Evolutionary conservation across 2,797 vertebrate genomes (phyloP), one percentile per base, ranked within the genome.

Genomic region (Stomatorhinus walkeri): DNA sequence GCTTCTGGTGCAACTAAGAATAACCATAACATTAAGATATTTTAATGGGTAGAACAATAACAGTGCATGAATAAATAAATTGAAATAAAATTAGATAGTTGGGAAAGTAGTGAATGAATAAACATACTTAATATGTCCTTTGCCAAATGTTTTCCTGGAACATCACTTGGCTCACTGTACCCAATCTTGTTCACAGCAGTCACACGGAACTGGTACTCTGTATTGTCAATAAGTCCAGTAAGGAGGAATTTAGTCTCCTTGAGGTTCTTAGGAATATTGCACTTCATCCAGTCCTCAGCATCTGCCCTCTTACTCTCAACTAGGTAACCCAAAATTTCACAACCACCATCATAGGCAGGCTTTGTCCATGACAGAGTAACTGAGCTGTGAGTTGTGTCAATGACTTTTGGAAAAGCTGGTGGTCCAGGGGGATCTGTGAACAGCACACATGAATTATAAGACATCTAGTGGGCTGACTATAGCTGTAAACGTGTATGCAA

Each of bases 281-380:
- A 99, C 91, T 96, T 97, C 85, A 94, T 96, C 98, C 98, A 99
- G 91, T 97, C 95, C 87, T 97, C 97, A 0, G 95, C 94, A 22
- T 98, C 97, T 16, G 91, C 96, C 93, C 97, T 93, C 93, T 98
- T 99, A 90, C 94, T 95, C 94, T 99, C 98, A 90, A 99, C 98
- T 56, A 99, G 93, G 91, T 99, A 99, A 89, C 98, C 98, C 19
- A 97, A 96, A 93, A 99, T 99, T 91, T 98, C 98, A 91, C 98
- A 99, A 88, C 98, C 98, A 12, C 98, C 98, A 16, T 99, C 98
- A 61, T 97, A 99, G 0, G 98, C 98, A 76, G 98, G 98, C 91
- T 99, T 99, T 92, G 97, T 96, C 98, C 98, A 99, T 46, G 97
- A 97, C 0, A 99, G 94, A 93, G 96, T 98, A 92, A 99, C 95